Percentiles rank a stretch among this genome's conserved stretches.
phyloP scores from a whole-genome alignment of 2,113 vertebrate species.

The Hippocampus comes region DNA sequence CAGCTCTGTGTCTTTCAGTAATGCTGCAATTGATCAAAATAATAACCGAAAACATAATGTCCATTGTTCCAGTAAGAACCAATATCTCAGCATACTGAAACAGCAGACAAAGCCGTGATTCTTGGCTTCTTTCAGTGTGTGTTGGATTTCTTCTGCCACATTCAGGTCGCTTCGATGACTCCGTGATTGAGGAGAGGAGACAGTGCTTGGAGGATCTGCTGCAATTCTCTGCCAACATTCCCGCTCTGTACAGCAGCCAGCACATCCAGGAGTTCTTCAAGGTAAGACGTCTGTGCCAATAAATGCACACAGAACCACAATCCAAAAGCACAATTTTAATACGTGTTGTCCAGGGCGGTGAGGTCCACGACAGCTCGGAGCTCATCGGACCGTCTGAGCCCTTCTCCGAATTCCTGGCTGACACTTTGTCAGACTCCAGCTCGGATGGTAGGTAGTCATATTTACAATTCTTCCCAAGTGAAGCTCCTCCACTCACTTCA shows the following conservation, averaged over 20 bases:
- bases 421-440: conserved; percentile 87
- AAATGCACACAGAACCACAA: background rate
- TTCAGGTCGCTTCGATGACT: conserved; percentile 90
- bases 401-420: conserved; percentile 77
- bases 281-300: conserved; percentile 64
- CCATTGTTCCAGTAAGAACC: too few relatives aligned
- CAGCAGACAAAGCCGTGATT: background rate
- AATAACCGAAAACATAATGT: too few relatives aligned
- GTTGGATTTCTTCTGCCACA: background rate
- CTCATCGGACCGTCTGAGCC: conserved; percentile 91
- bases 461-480: background rate
- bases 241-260: conserved; percentile 87
- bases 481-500: too few relatives aligned
- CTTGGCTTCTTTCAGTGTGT: background rate
- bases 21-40: too few relatives aligned
- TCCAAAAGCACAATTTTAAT: background rate
- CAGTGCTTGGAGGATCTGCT: conserved; percentile 96
- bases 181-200: conserved; percentile 91
- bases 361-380: conserved; percentile 92
- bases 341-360: conserved; percentile 79
- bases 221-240: conserved; percentile 96
- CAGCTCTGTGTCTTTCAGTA: too few relatives aligned
- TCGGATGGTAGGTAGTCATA: conserved; percentile 78
- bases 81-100: too few relatives aligned
- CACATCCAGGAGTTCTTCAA: conserved; percentile 96